Base-by-base conservation (phyloP, 2,113 vertebrate genomes). In the Limanda limanda region DNA sequence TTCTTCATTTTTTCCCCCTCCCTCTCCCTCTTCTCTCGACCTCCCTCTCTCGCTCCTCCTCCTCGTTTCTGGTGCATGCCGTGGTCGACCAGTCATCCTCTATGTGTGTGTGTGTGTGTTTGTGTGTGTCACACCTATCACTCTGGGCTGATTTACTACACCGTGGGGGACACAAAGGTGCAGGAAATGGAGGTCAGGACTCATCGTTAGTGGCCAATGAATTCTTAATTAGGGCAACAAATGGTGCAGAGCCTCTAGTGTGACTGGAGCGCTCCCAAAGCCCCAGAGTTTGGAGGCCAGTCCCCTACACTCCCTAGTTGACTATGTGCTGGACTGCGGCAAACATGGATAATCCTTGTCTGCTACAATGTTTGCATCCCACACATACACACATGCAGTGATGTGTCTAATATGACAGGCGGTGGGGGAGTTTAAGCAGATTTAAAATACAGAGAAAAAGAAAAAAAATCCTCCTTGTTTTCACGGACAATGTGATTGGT, bases 221-320 rank as follows among this genome's bases (percentile, higher is more conserved):
- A 93, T 94, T 93, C 89, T 93, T 94, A 91, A 95, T 94, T 92
- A 93, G 91, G 90, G 71, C 89, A 93, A 89, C 92, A 91, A 94
- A 94, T 93, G 93, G 88, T 89, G 90, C 89, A 89, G 80, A 81
- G 88, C 84, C 85, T 65, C 64, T 60, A 87, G 80, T 74, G 71
- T 84, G 84, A 72, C 81, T 90, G 85, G 86, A 90, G 64, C 54
- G 3, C 57, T 79, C 80, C 86, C 89, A 86, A 68, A 92, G 79
- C 79, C 74, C 58, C 68, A 70, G 69, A 80, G 85, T 88, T 80
- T 66, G 48, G 57, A 83, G 86, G 85, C 83, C 79, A 74, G 76
- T 78, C 87, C 80, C 81, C 83, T 76, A n/a, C 81, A 65, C 68
- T 76, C 51, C 27, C 21, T 8, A 76, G 85, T 76, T 71, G 57